Percentiles rank a stretch among this genome's conserved stretches.
Evolutionary conservation across 2,113 vertebrate genomes (phyloP).

Genomic region (Syngnathus scovelli): DNA sequence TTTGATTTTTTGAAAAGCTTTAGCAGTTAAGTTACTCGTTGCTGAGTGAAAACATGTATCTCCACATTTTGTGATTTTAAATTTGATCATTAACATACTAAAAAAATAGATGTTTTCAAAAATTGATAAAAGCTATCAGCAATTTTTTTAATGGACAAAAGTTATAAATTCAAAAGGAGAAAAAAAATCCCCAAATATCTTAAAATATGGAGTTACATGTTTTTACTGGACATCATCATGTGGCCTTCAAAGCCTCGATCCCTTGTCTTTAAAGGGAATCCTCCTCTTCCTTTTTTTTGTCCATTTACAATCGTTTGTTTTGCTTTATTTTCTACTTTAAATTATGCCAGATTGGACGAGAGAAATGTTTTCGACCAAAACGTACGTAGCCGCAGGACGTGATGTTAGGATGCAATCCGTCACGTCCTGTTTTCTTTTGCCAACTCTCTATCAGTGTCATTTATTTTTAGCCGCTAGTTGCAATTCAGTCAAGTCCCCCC

Average conservation of each 20-base stretch:
- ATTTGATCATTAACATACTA: too few relatives aligned
- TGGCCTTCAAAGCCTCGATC: constrained; percentile 68
- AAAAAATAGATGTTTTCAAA: not conserved
- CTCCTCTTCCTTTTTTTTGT: constrained; percentile 25
- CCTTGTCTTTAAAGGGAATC: constrained; percentile 62
- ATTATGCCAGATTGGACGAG: constrained; percentile 38
- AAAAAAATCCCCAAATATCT: not conserved
- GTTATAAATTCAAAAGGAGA: not conserved
- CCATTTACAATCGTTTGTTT: constrained; percentile 29
- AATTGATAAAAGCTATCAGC: not conserved
- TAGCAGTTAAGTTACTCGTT: constrained; percentile 43
- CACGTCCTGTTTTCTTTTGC: constrained; percentile 48
- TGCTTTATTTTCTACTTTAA: constrained; percentile 31
- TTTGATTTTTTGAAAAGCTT: constrained; percentile 50
- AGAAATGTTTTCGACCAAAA: constrained; percentile 65
- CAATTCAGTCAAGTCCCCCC: constrained; percentile 23
- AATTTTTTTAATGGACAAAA: not conserved
- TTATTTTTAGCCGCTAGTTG: not conserved
- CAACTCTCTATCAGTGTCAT: not conserved
- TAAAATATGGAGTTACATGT: not conserved
- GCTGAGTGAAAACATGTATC: not conserved
- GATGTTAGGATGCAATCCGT: constrained; percentile 70
- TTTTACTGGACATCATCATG: constrained; percentile 26
- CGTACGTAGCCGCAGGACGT: constrained; percentile 40
- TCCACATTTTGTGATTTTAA: not conserved